A percentile compares a stretch with the other conserved stretches of the same genome.
Conservation (phyloP, 1,140 invertebrate species). For the Saccostrea echinata region DNA sequence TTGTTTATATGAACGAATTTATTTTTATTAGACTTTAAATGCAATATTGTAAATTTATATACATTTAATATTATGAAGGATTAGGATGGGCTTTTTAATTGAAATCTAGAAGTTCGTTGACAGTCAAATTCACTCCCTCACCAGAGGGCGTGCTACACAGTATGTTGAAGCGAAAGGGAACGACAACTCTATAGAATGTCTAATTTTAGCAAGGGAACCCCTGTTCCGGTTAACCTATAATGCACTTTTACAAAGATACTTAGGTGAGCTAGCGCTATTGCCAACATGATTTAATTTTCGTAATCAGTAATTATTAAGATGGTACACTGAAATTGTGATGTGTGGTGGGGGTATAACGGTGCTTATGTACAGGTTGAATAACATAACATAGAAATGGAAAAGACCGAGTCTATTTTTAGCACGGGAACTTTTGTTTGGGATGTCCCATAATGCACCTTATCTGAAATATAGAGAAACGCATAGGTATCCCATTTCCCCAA, state of each 20-base stretch:
- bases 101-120: neutral
- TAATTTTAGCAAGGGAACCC: too few relatives aligned
- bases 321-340: neutral
- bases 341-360: neutral
- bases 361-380: neutral
- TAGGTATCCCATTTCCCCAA: neutral
- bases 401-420: neutral
- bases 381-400: neutral
- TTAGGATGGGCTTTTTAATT: too few relatives aligned
- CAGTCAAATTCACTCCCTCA: slow-evolving; percentile 15
- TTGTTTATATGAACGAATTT: too few relatives aligned
- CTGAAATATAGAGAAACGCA: neutral
- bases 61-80: too few relatives aligned
- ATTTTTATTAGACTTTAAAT: too few relatives aligned
- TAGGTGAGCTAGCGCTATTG: too few relatives aligned
- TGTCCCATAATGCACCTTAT: slow-evolving; percentile 15
- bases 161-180: slow-evolving; percentile 10
- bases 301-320: too few relatives aligned
- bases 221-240: too few relatives aligned
- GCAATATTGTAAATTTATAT: too few relatives aligned
- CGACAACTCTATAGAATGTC: neutral
- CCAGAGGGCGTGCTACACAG: slow-evolving; percentile 13
- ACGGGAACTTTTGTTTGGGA: neutral
- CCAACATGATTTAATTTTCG: too few relatives aligned
- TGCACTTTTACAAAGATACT: too few relatives aligned